These are phyloP conservation scores for Malacosoma neustria DNA, from an alignment of 2,888 invertebrate species.

Conservation along the genomic window DNA sequence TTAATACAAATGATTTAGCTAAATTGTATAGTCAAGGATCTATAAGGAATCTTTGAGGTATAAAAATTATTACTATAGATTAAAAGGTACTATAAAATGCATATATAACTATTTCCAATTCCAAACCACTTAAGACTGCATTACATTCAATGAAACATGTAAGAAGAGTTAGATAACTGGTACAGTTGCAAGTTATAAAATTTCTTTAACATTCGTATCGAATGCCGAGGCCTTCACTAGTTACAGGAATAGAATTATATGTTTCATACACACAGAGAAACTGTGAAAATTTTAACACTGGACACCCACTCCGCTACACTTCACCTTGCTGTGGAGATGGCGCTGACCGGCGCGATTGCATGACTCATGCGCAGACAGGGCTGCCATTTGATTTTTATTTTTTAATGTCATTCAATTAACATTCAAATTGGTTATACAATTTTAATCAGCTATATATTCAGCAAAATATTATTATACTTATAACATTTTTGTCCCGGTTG, in stretches of 20 bases:
- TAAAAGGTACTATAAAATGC: neutral
- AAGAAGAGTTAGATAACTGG: neutral
- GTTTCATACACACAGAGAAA: conserved; percentile 55
- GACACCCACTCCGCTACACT: conserved; percentile 66
- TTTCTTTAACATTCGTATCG: conserved; percentile 34
- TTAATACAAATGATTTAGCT: too few species aligned
- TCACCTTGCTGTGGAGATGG: conserved; percentile 68
- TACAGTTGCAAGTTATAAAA: conserved; percentile 40
- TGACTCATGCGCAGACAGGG: conserved; percentile 40
- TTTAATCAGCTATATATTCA: too few species aligned
- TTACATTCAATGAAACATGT: neutral
- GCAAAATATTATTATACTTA: too few species aligned
- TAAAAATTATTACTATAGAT: conserved; percentile 2
- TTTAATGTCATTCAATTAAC: too few species aligned
- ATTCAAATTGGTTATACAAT: too few species aligned
- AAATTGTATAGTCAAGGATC: conserved; percentile 6
- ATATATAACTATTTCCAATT: too few species aligned
- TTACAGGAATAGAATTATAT: conserved; percentile 65
- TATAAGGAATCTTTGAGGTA: conserved; percentile 14
- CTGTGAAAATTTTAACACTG: conserved; percentile 59
- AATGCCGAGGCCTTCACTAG: conserved; percentile 52
- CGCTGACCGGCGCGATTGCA: conserved; percentile 46
- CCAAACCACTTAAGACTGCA: neutral
- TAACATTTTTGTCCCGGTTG: too few species aligned
- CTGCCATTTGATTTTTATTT: too few species aligned